Conservation (phyloP, 2,113 vertebrate genomes). For the Nesoenas mayeri region DNA sequence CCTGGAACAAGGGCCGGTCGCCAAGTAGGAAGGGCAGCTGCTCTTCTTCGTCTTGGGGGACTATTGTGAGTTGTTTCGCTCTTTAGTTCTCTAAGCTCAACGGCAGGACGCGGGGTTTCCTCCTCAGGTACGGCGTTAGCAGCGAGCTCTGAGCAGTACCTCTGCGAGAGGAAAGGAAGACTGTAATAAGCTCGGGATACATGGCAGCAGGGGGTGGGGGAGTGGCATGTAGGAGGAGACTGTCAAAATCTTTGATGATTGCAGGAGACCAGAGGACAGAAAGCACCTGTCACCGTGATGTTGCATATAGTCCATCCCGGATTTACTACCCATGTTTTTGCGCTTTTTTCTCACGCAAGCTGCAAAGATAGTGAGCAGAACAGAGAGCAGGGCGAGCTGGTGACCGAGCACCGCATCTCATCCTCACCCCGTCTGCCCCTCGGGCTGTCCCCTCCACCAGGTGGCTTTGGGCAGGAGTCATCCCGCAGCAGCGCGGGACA, state of each 20-base stretch:
- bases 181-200: constrained; percentile 57
- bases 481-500: neutral
- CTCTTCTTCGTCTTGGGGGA: neutral
- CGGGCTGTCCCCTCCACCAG: neutral
- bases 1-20: neutral
- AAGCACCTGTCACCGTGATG: constrained; percentile 27
- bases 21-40: neutral
- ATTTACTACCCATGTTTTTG: neutral
- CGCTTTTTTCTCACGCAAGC: neutral
- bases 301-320: neutral
- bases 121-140: neutral
- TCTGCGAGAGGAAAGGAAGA: constrained; percentile 51
- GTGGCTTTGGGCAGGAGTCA: neutral
- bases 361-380: neutral
- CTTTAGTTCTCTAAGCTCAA: constrained; percentile 1
- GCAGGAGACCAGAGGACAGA: constrained; percentile 35
- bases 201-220: constrained; percentile 47
- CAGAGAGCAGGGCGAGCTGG: neutral
- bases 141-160: constrained; percentile 34
- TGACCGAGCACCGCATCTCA: neutral
- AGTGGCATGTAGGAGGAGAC: constrained; percentile 70
- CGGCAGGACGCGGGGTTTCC: constrained; percentile 1
- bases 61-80: neutral
- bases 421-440: neutral
- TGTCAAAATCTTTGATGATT: constrained; percentile 38